These are phyloP conservation scores for Apostichopus parvimensis DNA, from an alignment of 35 echinoderm and acorn worm genomes.

Conservation along the genomic window DNA sequence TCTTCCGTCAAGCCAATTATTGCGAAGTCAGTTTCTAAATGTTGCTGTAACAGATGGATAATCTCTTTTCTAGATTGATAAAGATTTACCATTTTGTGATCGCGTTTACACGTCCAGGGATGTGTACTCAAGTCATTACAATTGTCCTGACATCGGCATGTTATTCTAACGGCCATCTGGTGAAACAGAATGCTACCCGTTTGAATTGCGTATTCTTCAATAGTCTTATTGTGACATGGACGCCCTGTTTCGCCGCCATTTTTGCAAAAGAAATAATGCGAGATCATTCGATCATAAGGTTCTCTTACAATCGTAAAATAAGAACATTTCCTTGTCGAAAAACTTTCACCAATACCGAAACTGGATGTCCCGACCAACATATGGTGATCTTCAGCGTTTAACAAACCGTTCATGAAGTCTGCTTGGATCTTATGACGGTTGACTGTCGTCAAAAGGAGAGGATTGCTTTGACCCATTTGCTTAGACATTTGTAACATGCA, in stretches of 20 bases:
- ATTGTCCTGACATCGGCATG: background rate
- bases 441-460: background rate
- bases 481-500: background rate
- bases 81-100: background rate
- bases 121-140: background rate
- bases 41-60: background rate
- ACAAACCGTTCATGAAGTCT: constrained; percentile 36
- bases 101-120: background rate
- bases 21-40: constrained; percentile 34
- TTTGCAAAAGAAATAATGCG: constrained; percentile 30
- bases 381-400: background rate
- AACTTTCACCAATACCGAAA: background rate
- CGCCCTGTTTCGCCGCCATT: background rate
- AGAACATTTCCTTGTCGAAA: background rate
- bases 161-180: background rate
- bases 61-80: background rate
- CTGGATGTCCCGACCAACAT: background rate
- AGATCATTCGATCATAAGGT: constrained; percentile 28
- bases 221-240: background rate
- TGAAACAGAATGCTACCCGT: background rate
- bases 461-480: background rate
- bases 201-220: background rate
- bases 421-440: background rate
- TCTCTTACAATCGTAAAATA: constrained; percentile 25
- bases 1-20: constrained; percentile 54